These are phyloP conservation scores for Rhinogobio ventralis DNA, from an alignment of 2,797 vertebrate genomes.

Conservation along the genomic window DNA sequence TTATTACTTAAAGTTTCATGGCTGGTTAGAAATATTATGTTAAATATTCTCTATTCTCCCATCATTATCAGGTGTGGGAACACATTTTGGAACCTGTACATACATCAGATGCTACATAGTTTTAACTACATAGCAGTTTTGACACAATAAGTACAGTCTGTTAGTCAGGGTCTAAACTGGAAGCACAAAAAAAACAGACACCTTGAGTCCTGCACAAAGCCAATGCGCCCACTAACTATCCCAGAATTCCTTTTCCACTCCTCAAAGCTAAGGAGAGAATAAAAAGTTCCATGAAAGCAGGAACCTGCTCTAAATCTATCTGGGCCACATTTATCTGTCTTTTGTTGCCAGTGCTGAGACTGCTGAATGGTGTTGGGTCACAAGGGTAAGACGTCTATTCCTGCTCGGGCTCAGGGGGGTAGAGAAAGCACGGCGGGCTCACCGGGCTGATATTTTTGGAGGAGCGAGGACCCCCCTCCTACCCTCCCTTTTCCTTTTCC, in stretches of 20 bases:
- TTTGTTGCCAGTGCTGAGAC: slow-evolving; percentile 73
- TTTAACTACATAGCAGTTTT: background rate
- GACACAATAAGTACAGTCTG: slow-evolving; percentile 55
- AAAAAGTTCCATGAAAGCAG: slow-evolving; percentile 50
- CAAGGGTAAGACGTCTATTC: slow-evolving; percentile 74
- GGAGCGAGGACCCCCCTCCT: slow-evolving; percentile 68
- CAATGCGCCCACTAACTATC: background rate
- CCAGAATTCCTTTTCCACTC: slow-evolving; percentile 27
- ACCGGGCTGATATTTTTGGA: slow-evolving; percentile 79
- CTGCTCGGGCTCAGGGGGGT: slow-evolving; percentile 67
- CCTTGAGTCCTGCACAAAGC: slow-evolving; percentile 30
- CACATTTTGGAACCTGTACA: background rate
- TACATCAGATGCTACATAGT: slow-evolving; percentile 35
- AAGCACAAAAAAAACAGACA: slow-evolving; percentile 55
- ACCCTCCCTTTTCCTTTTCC: slow-evolving; percentile 69
- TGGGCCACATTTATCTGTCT: slow-evolving; percentile 73
- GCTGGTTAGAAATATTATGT: background rate
- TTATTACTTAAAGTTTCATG: background rate
- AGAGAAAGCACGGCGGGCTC: slow-evolving; percentile 38
- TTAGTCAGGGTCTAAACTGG: slow-evolving; percentile 43
- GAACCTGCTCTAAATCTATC: slow-evolving; percentile 71
- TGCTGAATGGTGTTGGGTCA: slow-evolving; percentile 69
- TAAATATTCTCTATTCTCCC: background rate
- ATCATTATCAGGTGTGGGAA: background rate
- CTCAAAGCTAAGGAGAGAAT: slow-evolving; percentile 20